Conservation (phyloP, 2,797 vertebrate species). For the Natrix natrix region DNA sequence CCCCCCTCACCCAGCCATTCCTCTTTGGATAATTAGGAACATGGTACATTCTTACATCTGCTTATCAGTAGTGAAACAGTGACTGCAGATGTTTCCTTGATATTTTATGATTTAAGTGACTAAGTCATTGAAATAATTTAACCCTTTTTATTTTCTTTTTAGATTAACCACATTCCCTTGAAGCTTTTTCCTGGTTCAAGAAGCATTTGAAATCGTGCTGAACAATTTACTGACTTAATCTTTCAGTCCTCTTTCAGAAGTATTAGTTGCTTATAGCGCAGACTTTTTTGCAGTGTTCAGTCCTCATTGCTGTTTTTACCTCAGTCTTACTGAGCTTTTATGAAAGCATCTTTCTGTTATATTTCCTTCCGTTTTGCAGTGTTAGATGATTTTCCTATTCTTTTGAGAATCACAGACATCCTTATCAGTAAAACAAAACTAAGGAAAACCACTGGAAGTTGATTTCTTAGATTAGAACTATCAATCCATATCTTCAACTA, state of each 20-base stretch:
- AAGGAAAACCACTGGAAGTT: neutral
- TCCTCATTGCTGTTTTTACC: neutral
- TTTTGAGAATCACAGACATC: conserved; percentile 39
- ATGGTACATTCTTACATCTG: neutral
- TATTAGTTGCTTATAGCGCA: neutral
- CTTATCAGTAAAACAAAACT: conserved; percentile 26
- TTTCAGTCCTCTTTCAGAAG: conserved; percentile 12
- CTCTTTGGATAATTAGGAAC: neutral
- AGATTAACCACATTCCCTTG: conserved; percentile 4
- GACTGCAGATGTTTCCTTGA: neutral
- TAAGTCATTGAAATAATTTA: neutral
- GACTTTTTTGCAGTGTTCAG: neutral
- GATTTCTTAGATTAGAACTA: neutral
- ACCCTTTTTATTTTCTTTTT: neutral
- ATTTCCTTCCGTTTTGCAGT: conserved; percentile 27
- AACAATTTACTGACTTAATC: neutral
- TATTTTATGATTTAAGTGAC: neutral
- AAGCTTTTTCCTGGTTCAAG: neutral
- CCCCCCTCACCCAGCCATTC: neutral
- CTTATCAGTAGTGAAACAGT: neutral
- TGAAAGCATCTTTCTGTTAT: conserved; percentile 43
- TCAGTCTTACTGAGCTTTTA: conserved; percentile 18
- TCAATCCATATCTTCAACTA: neutral
- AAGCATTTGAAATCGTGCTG: neutral
- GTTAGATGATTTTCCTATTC: conserved; percentile 39